A percentile compares a stretch with the other conserved stretches of the same genome.
phyloP scores from a whole-genome alignment of 2,888 invertebrate species.

The Volucella inflata region DNA sequence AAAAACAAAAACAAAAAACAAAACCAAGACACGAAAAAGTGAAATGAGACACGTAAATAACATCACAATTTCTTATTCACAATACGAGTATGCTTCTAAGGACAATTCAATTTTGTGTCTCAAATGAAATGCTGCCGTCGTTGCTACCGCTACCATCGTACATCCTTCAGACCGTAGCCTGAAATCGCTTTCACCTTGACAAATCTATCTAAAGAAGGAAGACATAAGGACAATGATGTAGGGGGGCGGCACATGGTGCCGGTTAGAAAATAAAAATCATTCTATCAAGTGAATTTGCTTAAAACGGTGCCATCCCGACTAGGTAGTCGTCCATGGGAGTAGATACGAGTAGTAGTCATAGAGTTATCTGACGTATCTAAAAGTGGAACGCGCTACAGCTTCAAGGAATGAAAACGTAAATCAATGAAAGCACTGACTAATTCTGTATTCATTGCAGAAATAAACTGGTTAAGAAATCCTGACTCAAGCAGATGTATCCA shows the following conservation, averaged over 20 bases:
- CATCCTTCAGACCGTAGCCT: slow-evolving; percentile 50
- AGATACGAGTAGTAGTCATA: not conserved
- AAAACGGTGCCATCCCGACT: not conserved
- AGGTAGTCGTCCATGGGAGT: not conserved
- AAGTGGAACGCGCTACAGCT: not conserved
- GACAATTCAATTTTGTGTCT: slow-evolving; percentile 44
- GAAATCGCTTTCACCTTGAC: slow-evolving; percentile 72
- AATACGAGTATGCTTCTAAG: slow-evolving; percentile 1
- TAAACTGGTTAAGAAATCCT: slow-evolving; percentile 25
- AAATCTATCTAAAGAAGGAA: slow-evolving; percentile 47
- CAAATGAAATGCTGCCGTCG: slow-evolving; percentile 10
- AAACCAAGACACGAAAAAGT: no score
- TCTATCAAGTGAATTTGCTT: slow-evolving; percentile 45
- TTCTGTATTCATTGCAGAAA: slow-evolving; percentile 68
- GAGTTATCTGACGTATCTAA: not conserved
- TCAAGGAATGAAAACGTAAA: slow-evolving; percentile 33
- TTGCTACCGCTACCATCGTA: not conserved
- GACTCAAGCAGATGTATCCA: slow-evolving; percentile 26
- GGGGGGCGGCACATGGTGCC: not conserved
- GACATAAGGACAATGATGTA: not conserved
- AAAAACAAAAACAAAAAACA: not conserved
- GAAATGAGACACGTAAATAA: not conserved
- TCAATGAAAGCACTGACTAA: slow-evolving; percentile 61
- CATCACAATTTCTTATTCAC: not conserved
- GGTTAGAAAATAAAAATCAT: slow-evolving; percentile 31